Evolutionary conservation across 2,888 invertebrate genomes (phyloP).

Genomic region (Aromia moschata): DNA sequence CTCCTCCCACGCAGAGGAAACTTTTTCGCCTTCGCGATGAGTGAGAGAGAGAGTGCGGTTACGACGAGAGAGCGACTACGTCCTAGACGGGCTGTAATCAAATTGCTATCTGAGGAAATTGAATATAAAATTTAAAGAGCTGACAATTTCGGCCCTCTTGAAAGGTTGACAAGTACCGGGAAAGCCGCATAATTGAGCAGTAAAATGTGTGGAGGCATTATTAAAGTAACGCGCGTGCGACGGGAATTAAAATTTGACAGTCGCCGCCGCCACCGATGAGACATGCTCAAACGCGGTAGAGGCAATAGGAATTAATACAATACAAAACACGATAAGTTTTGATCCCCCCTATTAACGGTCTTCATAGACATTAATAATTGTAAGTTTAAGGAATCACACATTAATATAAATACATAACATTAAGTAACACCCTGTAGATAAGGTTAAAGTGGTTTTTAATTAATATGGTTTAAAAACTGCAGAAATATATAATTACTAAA

Average conservation of each 20-base stretch:
- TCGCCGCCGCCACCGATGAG: conserved; percentile 49
- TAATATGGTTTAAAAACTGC: too few relatives aligned
- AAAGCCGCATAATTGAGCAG: conserved; percentile 59
- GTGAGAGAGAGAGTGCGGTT: too few relatives aligned
- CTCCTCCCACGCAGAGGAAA: conserved; percentile 24
- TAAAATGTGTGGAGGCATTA: conserved; percentile 54
- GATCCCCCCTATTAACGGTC: too few relatives aligned
- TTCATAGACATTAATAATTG: too few relatives aligned
- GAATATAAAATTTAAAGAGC: conserved; percentile 63
- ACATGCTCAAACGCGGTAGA: too few relatives aligned
- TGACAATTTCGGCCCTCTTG: conserved; percentile 57
- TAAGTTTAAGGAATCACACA: too few relatives aligned
- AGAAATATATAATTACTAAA: too few relatives aligned
- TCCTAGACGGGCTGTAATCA: conserved; percentile 57
- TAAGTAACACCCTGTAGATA: too few relatives aligned
- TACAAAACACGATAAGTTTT: too few relatives aligned
- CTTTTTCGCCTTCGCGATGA: conserved; percentile 34
- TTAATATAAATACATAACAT: too few relatives aligned
- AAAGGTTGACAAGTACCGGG: conserved; percentile 61
- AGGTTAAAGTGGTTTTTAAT: too few relatives aligned
- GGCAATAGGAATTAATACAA: too few relatives aligned
- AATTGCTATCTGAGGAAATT: conserved; percentile 60
- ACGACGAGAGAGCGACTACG: conserved; percentile 48
- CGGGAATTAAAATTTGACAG: conserved; percentile 58
- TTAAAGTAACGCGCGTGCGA: conserved; percentile 52